Percentiles rank a stretch among this genome's conserved stretches.
phyloP scores from a whole-genome alignment of 2,888 invertebrate genomes.

The Dimorphilus gyrociliatus region DNA sequence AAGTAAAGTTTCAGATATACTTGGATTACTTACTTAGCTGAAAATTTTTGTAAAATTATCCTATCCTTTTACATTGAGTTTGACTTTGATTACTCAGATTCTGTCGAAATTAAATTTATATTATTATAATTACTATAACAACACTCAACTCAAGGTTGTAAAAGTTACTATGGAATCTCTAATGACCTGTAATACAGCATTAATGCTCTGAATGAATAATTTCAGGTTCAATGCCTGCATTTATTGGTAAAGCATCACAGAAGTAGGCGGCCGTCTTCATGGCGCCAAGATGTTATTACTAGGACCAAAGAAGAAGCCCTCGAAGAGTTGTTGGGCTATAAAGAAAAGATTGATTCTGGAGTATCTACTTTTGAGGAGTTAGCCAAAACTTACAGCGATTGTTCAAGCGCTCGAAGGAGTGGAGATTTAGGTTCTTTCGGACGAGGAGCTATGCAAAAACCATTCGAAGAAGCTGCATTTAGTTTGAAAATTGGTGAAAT shows the following conservation, averaged over 20 bases:
- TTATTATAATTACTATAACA: no score
- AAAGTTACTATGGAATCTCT: no score
- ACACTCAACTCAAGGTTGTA: no score
- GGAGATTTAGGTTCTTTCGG: constrained; percentile 88
- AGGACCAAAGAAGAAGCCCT: constrained; percentile 78
- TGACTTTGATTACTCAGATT: no score
- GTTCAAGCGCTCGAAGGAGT: constrained; percentile 83
- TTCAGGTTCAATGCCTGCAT: constrained; percentile 45
- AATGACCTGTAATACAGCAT: no score
- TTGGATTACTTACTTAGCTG: no score
- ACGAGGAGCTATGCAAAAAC: constrained; percentile 85
- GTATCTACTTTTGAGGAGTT: constrained; percentile 67
- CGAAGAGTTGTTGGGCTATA: constrained; percentile 59
- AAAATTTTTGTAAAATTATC: no score
- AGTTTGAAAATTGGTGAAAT: constrained; percentile 78
- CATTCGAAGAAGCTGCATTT: constrained; percentile 93
- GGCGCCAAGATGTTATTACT: constrained; percentile 83
- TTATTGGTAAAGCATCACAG: constrained; percentile 79
- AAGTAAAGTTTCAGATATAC: no score
- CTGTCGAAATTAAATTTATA: no score
- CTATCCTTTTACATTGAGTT: no score
- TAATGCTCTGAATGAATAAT: no score
- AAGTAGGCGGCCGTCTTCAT: constrained; percentile 82
- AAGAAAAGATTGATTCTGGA: constrained; percentile 62
- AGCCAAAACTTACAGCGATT: constrained; percentile 84